Evolutionary conservation across 2,797 vertebrate species (phyloP), one percentile per base, ranked within the genome.

Genomic region (Syndactyla subalaris): DNA sequence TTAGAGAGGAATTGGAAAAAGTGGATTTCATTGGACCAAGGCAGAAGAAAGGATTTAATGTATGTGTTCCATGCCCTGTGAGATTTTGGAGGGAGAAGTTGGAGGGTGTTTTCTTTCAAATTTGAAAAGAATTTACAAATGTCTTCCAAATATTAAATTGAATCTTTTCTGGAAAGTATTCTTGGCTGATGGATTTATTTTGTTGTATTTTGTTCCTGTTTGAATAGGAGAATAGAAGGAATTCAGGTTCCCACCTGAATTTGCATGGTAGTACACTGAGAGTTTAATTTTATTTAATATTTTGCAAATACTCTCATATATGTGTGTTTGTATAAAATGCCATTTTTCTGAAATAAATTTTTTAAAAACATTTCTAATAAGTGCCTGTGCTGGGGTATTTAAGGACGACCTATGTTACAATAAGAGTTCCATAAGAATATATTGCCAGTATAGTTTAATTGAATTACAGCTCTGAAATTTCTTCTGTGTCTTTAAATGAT

Each of bases 21-120:
- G 21, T 72, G 12, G 2, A 38, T 92, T 88, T 84, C 2, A 9
- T 30, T 72, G 26, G 45, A 41, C 8, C 16, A 4, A 57, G 21
- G 23, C 20, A 49, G 41, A 41, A 89, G 15, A 68, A 55, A 58
- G 21, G 20, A 30, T 57, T 81, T 32, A 43, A 74, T 1, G 59
- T 74, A 10, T 0, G 1, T 5, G 20, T 55, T 32, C 12, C 6
- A 4, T 63, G 17, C 59, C 17, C 23, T 54, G 9, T 49, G 36
- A 48, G 22, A 13, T 48, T 88, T 57, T 51, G 9, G 8, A 84
- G 17, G 43, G 38, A 72, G 18, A 62, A 39, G 4, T 17, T 85
- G 39, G 7, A 39, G 32, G 15, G 6, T 59, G 7, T 73, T 88
- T 74, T 63, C 24, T 55, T 85, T 71, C 14, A 45, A 57, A 67